phyloP scores from a whole-genome alignment of 2,113 vertebrate species.

The Periophthalmodon schlosseri region DNA sequence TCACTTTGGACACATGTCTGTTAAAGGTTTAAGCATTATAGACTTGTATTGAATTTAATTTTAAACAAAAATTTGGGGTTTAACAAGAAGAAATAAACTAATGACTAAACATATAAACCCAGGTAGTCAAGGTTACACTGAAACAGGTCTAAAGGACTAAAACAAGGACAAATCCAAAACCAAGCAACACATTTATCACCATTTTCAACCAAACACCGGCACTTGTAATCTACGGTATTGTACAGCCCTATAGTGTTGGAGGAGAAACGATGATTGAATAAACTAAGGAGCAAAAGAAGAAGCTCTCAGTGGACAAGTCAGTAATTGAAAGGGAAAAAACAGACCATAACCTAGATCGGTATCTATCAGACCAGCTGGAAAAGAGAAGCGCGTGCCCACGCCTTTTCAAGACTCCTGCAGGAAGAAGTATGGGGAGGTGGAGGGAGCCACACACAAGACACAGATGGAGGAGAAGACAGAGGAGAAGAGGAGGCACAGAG shows the following conservation, averaged over 20 bases:
- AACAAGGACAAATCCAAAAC: neutral
- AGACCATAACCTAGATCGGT: conserved; percentile 60
- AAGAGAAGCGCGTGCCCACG: conserved; percentile 42
- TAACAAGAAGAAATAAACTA: neutral
- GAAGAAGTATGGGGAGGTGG: conserved; percentile 12
- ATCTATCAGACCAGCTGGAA: conserved; percentile 57
- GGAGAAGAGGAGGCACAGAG: conserved; percentile 43
- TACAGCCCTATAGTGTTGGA: conserved; percentile 23
- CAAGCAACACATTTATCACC: neutral
- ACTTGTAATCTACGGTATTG: conserved; percentile 8
- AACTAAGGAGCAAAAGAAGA: conserved; percentile 25
- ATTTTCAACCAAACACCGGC: neutral
- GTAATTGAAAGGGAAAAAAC: conserved; percentile 63
- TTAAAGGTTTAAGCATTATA: neutral
- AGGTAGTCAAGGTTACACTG: neutral
- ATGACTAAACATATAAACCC: neutral
- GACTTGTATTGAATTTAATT: neutral
- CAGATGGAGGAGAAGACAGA: conserved; percentile 37
- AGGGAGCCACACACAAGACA: conserved; percentile 28
- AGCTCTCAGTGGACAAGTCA: conserved; percentile 57
- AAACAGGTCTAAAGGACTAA: neutral
- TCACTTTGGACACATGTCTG: neutral
- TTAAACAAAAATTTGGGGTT: neutral
- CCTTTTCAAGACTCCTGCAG: conserved; percentile 31
- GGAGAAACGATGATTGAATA: conserved; percentile 34